Evolutionary conservation across 2,888 invertebrate species (phyloP).

Genomic region (Cephus sareptanus): DNA sequence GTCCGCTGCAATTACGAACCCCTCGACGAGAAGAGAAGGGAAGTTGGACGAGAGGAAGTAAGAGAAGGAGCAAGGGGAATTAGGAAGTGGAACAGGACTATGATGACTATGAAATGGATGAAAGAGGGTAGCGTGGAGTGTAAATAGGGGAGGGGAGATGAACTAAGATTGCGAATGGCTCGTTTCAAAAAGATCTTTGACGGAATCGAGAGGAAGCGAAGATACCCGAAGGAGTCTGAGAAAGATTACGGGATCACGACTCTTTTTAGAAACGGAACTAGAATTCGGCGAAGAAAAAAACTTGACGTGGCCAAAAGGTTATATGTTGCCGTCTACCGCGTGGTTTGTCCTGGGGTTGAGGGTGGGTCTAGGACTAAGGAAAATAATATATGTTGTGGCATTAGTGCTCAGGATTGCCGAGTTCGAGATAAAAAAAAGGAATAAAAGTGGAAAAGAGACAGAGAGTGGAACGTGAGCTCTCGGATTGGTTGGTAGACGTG

Average conservation of each 20-base stretch:
- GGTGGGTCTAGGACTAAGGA: background rate
- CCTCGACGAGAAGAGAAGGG: background rate
- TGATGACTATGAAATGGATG: background rate
- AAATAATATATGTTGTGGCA: slow-evolving; percentile 7
- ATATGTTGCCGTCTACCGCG: background rate
- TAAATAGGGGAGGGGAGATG: background rate
- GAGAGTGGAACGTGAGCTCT: background rate
- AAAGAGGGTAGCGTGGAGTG: background rate
- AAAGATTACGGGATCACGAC: background rate
- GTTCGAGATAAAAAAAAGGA: background rate
- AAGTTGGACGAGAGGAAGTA: background rate
- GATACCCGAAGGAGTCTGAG: background rate
- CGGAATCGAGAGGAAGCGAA: background rate
- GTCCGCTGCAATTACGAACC: background rate
- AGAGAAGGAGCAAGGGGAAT: background rate
- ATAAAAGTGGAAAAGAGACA: background rate
- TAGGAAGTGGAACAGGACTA: background rate
- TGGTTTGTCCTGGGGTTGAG: background rate
- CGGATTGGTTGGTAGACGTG: slow-evolving; percentile 2
- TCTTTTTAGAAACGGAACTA: background rate
- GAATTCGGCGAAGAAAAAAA: background rate
- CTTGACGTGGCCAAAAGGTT: background rate
- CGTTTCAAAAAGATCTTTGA: background rate
- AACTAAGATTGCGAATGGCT: background rate
- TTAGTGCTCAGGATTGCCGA: background rate